Evolutionary conservation across 2,888 invertebrate species (phyloP).

Genomic region (Eupithecia subfuscata): DNA sequence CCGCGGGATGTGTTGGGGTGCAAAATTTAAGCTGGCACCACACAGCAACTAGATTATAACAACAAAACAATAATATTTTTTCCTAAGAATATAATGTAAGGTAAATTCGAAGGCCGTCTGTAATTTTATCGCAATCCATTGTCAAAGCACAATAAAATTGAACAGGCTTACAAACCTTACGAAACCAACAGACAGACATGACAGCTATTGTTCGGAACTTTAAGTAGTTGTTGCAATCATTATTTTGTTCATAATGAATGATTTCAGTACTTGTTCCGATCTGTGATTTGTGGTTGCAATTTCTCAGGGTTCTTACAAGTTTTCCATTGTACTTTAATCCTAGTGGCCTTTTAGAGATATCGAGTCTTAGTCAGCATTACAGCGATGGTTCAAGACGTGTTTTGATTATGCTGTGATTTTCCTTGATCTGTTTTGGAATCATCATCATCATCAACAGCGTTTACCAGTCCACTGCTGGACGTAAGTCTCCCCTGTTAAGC

Average conservation of each 20-base stretch:
- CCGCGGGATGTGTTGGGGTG: too few species aligned
- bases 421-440: background rate
- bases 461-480: background rate
- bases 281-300: constrained; percentile 10
- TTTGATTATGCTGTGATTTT: background rate
- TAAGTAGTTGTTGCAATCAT: constrained; percentile 36
- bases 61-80: constrained; percentile 8
- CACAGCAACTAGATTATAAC: too few species aligned
- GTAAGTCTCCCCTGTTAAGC: background rate
- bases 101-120: constrained; percentile 42
- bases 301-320: constrained; percentile 6
- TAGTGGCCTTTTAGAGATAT: background rate
- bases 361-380: background rate
- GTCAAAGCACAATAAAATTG: constrained; percentile 56
- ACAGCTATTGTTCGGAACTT: constrained; percentile 39
- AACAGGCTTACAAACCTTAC: constrained; percentile 39
- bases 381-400: background rate
- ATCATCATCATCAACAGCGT: background rate
- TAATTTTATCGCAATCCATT: constrained; percentile 52
- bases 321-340: background rate
- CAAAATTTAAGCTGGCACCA: too few species aligned
- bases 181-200: constrained; percentile 36
- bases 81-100: constrained; percentile 23
- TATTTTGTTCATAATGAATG: constrained; percentile 32
- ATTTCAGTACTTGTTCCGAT: constrained; percentile 21